phyloP scores from a whole-genome alignment of 2,888 invertebrate genomes.

The Saturnia pavonia region DNA sequence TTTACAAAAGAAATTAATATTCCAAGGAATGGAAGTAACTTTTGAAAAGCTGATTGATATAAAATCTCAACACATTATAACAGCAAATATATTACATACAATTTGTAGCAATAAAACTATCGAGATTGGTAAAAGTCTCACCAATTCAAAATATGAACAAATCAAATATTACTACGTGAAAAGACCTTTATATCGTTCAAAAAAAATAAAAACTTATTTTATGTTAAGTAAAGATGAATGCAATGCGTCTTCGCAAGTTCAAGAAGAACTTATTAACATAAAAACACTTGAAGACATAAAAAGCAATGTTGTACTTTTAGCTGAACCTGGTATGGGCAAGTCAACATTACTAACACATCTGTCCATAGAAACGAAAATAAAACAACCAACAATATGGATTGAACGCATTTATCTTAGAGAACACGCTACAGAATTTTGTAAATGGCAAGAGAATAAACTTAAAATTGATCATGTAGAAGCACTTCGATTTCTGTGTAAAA shows the following conservation, averaged over 20 bases:
- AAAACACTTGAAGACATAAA: conserved; percentile 7
- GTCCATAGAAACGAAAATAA: conserved; percentile 26
- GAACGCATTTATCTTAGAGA: conserved; percentile 25
- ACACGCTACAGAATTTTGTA: conserved; percentile 21
- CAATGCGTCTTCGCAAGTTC: not conserved
- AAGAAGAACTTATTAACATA: not conserved
- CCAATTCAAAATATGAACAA: conserved; percentile 23
- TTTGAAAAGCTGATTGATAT: not conserved
- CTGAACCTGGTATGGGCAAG: conserved; percentile 34
- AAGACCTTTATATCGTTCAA: conserved; percentile 19
- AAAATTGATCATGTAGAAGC: conserved; percentile 6
- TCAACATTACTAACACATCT: conserved; percentile 32
- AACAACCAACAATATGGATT: conserved; percentile 28
- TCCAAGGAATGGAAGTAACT: not conserved
- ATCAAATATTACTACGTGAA: conserved; percentile 26
- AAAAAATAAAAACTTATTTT: not conserved
- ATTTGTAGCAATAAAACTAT: conserved; percentile 24
- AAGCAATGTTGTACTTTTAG: not conserved
- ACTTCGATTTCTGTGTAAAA: conserved; percentile 2
- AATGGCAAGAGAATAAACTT: conserved; percentile 23
- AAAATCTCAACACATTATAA: not conserved
- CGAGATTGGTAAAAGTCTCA: conserved; percentile 19
- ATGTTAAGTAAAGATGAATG: not conserved
- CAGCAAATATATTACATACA: not conserved
- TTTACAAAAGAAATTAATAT: conserved; percentile 1